A percentile compares a stretch with the other conserved stretches of the same genome.
phyloP scores from a whole-genome alignment of 2,113 vertebrate genomes.

The Myotis lucifugus region DNA sequence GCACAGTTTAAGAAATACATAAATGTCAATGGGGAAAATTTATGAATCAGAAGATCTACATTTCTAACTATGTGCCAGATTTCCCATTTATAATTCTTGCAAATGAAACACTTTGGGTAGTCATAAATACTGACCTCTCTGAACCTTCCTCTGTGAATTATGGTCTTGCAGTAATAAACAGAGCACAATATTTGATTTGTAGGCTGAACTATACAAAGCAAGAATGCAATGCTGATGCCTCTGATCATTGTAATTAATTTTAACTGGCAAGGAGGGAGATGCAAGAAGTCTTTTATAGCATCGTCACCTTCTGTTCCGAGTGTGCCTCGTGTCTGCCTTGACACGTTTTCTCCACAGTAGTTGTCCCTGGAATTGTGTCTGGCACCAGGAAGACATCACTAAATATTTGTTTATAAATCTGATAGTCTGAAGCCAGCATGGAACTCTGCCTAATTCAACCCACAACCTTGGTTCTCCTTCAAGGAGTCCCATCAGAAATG shows the following conservation, averaged over 20 bases:
- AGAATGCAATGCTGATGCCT: slow-evolving; percentile 36
- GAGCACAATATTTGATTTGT: slow-evolving; percentile 71
- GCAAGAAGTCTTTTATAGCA: slow-evolving; percentile 47
- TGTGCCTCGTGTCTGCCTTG: slow-evolving; percentile 13
- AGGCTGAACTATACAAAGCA: slow-evolving; percentile 56
- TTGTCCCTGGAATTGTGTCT: not conserved
- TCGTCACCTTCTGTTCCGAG: slow-evolving; percentile 32
- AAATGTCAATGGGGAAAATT: slow-evolving; percentile 73
- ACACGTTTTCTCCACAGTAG: slow-evolving; percentile 32
- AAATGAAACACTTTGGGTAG: slow-evolving; percentile 75
- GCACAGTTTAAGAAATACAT: slow-evolving; percentile 77
- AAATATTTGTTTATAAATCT: slow-evolving; percentile 23
- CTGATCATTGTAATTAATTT: slow-evolving; percentile 68
- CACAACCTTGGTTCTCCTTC: not conserved
- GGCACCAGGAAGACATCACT: not conserved
- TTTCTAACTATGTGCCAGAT: slow-evolving; percentile 77
- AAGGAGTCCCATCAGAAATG: not conserved
- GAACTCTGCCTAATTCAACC: not conserved
- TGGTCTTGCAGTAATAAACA: slow-evolving; percentile 70
- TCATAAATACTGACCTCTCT: slow-evolving; percentile 24
- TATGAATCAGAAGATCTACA: slow-evolving; percentile 59
- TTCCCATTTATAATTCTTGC: slow-evolving; percentile 81
- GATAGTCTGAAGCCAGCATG: not conserved
- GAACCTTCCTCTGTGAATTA: slow-evolving; percentile 59
- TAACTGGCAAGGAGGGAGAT: slow-evolving; percentile 57